Conservation (phyloP, 2,888 invertebrate genomes). For the Bursaphelenchus okinawaensis region DNA sequence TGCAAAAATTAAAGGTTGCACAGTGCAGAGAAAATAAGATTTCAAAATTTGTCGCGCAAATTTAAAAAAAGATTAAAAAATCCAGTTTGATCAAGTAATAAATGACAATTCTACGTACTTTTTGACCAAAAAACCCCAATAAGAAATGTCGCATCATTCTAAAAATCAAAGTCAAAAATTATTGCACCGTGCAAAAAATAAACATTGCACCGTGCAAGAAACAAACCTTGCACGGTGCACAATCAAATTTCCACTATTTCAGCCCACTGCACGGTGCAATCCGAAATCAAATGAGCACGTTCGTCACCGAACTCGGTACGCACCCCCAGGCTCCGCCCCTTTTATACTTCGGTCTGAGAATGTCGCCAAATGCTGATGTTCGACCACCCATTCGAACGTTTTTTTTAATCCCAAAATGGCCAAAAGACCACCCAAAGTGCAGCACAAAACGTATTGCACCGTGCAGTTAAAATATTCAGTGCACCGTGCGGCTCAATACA, state of each 20-base stretch:
- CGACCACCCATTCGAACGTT: background rate
- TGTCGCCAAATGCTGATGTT: background rate
- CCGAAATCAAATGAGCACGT: background rate
- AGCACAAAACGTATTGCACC: background rate
- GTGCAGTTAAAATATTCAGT: too few relatives aligned
- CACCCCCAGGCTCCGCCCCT: background rate
- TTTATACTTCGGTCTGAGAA: background rate
- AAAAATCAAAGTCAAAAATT: too few relatives aligned
- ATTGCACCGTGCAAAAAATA: background rate
- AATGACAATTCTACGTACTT: too few relatives aligned
- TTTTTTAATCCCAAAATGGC: background rate
- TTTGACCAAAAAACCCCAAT: too few relatives aligned
- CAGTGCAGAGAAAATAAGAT: too few relatives aligned
- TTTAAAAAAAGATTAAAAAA: too few relatives aligned
- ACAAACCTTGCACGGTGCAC: background rate
- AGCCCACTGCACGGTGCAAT: background rate
- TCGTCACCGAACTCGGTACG: background rate
- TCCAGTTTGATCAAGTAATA: too few relatives aligned
- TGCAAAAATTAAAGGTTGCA: too few relatives aligned
- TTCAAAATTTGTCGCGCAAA: too few relatives aligned
- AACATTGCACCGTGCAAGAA: background rate
- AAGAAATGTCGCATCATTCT: too few relatives aligned
- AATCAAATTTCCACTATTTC: background rate
- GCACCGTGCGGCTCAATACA: too few relatives aligned
- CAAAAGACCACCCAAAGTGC: background rate